Conservation (phyloP, 2,113 vertebrate genomes). For the Cinclus cinclus region DNA sequence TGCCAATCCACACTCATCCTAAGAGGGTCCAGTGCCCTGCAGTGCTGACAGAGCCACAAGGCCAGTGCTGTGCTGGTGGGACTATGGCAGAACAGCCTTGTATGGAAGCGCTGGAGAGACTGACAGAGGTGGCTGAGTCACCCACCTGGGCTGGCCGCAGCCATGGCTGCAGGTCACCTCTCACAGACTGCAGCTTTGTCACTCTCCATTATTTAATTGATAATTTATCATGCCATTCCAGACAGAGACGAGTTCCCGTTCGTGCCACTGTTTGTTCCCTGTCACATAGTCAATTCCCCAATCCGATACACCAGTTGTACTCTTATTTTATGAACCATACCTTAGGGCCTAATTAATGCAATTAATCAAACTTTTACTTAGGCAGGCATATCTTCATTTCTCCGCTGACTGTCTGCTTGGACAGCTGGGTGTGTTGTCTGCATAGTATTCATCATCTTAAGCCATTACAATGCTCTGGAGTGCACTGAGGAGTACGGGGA, state of each 20-base stretch:
- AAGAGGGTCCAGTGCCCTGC: fast-evolving
- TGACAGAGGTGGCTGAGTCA: not conserved
- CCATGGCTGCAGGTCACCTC: not conserved
- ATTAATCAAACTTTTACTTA: slow-evolving; percentile 76
- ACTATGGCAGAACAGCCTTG: not conserved
- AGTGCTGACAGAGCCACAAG: not conserved
- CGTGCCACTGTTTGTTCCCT: slow-evolving; percentile 55
- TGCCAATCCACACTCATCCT: not conserved
- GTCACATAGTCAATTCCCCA: slow-evolving; percentile 72
- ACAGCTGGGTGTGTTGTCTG: slow-evolving; percentile 60
- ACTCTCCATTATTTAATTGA: slow-evolving; percentile 56
- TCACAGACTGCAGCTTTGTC: slow-evolving; percentile 18
- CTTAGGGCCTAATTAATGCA: slow-evolving; percentile 77
- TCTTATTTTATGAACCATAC: slow-evolving; percentile 76
- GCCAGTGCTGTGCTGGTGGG: not conserved
- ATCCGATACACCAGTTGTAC: slow-evolving; percentile 63
- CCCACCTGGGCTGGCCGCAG: fast-evolving
- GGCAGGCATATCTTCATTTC: slow-evolving; percentile 65
- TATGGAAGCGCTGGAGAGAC: fast-evolving
- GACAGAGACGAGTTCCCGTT: slow-evolving; percentile 31
- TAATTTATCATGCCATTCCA: slow-evolving; percentile 58
- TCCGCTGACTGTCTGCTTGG: slow-evolving; percentile 23
- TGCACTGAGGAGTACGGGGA: not conserved
- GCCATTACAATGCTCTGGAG: slow-evolving; percentile 41
- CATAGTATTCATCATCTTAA: slow-evolving; percentile 52